These are phyloP conservation scores for Pachliopta kotzebuea DNA, from an alignment of 2,888 invertebrate species.

Conservation along the genomic window DNA sequence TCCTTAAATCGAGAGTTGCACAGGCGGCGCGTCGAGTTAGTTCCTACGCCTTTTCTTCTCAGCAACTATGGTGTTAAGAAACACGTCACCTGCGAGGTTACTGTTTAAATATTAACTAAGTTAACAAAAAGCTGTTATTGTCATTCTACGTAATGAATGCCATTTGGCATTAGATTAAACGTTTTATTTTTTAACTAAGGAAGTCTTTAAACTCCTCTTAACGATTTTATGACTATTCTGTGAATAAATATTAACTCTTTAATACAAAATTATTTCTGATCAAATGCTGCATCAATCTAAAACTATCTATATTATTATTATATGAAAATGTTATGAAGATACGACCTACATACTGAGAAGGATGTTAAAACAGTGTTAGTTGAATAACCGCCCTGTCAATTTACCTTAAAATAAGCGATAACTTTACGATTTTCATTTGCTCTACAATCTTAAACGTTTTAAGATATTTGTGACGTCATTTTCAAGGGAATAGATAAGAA, in stretches of 20 bases:
- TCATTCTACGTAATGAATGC: neutral
- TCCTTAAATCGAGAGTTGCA: slow-evolving; percentile 52
- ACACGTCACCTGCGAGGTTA: slow-evolving; percentile 59
- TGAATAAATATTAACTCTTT: neutral
- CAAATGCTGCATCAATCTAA: neutral
- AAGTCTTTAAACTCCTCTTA: neutral
- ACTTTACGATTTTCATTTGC: neutral
- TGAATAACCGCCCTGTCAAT: neutral
- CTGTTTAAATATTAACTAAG: slow-evolving; percentile 36
- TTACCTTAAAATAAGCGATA: neutral
- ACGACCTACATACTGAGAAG: neutral
- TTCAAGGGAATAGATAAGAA: no score
- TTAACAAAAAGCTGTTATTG: neutral
- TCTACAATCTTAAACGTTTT: no score
- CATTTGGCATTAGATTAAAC: neutral
- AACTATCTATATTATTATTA: neutral
- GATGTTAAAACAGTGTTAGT: neutral
- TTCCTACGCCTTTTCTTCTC: slow-evolving; percentile 75
- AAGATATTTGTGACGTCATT: no score
- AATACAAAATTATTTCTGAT: neutral
- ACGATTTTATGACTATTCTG: neutral
- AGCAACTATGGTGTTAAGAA: slow-evolving; percentile 67
- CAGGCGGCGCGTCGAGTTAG: slow-evolving; percentile 59
- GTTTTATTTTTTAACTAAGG: neutral
- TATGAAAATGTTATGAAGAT: neutral